Evolutionary conservation across 2,888 invertebrate genomes (phyloP).

Genomic region (Amblyjoppa fuscipennis): DNA sequence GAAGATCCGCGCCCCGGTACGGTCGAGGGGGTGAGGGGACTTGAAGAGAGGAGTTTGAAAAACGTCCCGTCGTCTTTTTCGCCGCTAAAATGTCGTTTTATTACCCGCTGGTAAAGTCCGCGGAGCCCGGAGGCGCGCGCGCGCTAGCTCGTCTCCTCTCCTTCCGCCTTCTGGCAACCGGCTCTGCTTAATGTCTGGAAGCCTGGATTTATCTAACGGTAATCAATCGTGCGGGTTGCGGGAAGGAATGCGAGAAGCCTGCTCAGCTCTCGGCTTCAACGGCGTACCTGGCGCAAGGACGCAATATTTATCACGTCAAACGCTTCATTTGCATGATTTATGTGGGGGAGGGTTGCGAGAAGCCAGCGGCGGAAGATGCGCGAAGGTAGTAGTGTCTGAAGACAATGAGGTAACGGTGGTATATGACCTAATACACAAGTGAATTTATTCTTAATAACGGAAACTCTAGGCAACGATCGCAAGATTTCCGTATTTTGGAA

Average conservation of each 20-base stretch:
- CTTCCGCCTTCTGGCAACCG: slow-evolving; percentile 34
- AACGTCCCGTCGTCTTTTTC: slow-evolving; percentile 78
- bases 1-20: slow-evolving; percentile 42
- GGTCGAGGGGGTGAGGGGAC: slow-evolving; percentile 24
- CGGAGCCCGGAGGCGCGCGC: slow-evolving; percentile 65
- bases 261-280: slow-evolving; percentile 42
- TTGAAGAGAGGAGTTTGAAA: slow-evolving; percentile 77
- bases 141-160: slow-evolving; percentile 27
- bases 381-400: slow-evolving; percentile 9
- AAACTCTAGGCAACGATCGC: slow-evolving; percentile 23
- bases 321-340: slow-evolving; percentile 84
- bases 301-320: slow-evolving; percentile 84
- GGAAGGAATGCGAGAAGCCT: slow-evolving; percentile 66
- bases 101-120: slow-evolving; percentile 79
- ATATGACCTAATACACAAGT: slow-evolving; percentile 5
- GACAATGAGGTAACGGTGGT: slow-evolving; percentile 12
- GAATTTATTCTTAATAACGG: slow-evolving; percentile 51
- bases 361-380: too few relatives aligned
- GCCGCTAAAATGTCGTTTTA: slow-evolving; percentile 81
- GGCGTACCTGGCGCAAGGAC: slow-evolving; percentile 70
- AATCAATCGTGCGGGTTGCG: slow-evolving; percentile 81
- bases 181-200: slow-evolving; percentile 80
- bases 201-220: slow-evolving; percentile 82
- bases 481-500: not conserved
- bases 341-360: slow-evolving; percentile 65